Conservation (phyloP, 1,140 invertebrate genomes). For the Apolygus lucorum region DNA sequence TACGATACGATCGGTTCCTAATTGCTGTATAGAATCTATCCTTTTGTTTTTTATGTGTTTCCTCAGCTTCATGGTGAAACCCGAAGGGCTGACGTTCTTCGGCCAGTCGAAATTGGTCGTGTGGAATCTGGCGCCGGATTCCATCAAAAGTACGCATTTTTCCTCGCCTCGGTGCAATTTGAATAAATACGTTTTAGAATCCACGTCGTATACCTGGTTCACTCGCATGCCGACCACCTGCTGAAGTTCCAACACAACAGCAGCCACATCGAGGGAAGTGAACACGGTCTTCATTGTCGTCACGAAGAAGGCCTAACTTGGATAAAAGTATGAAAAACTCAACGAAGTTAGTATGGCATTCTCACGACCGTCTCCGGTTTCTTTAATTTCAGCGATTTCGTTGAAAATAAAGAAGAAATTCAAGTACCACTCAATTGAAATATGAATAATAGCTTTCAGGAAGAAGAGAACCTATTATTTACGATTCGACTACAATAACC, state of each 20-base stretch:
- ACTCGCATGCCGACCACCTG: constrained; percentile 77
- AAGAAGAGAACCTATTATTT: no score
- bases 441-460: no score
- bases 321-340: no score
- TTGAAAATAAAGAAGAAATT: no score
- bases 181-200: constrained; percentile 93
- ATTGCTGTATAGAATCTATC: constrained; percentile 72
- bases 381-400: no score
- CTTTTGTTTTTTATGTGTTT: constrained; percentile 97
- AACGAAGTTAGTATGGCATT: no score
- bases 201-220: constrained; percentile 95
- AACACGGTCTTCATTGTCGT: constrained; percentile 28
- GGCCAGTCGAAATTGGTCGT: constrained; percentile 96
- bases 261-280: constrained; percentile 18
- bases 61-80: constrained; percentile 96
- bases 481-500: no score
- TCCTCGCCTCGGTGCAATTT: constrained; percentile 71
- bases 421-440: no score
- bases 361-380: no score
- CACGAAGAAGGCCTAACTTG: no score
- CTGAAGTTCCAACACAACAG: constrained; percentile 6
- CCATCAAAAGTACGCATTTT: constrained; percentile 81
- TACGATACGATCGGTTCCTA: constrained; percentile 82
- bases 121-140: constrained; percentile 91
- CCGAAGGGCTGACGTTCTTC: constrained; percentile 89